phyloP scores from a whole-genome alignment of 2,113 vertebrate species.

The Morone saxatilis region DNA sequence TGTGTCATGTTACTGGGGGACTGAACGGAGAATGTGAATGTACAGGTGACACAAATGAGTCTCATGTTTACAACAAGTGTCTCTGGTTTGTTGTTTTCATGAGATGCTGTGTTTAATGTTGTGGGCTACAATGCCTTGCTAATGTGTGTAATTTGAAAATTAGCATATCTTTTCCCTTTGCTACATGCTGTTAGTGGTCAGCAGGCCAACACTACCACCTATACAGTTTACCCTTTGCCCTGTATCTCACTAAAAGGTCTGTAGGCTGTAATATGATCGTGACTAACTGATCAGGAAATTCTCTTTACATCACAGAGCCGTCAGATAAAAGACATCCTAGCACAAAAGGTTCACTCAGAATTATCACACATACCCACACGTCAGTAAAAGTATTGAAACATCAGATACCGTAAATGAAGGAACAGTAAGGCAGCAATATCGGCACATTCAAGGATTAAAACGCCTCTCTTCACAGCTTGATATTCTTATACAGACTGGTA shows the following conservation, averaged over 20 bases:
- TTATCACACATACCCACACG: constrained; percentile 16
- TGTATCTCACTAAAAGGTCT: background rate
- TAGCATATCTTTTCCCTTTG: background rate
- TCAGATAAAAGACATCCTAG: constrained; percentile 38
- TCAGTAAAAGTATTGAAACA: constrained; percentile 34
- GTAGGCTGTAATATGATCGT: constrained; percentile 12
- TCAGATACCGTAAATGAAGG: constrained; percentile 52
- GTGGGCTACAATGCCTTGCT: background rate
- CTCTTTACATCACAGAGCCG: constrained; percentile 28
- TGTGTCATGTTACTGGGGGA: constrained; percentile 14
- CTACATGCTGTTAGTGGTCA: background rate
- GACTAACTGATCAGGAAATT: constrained; percentile 56
- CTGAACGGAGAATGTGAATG: background rate
- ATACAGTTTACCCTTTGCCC: background rate
- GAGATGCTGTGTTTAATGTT: background rate
- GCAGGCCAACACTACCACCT: constrained; percentile 4
- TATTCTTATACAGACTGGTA: background rate
- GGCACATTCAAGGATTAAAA: constrained; percentile 19
- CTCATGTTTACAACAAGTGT: constrained; percentile 8
- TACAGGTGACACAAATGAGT: constrained; percentile 11
- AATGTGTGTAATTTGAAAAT: background rate
- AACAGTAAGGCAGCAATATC: background rate
- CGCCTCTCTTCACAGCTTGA: background rate
- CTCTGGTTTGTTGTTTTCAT: constrained; percentile 30
- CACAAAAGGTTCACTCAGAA: constrained; percentile 10